Evolutionary conservation across 2,113 vertebrate species (phyloP), one percentile per base, ranked within the genome.

Genomic region (Microcebus tavaratra): DNA sequence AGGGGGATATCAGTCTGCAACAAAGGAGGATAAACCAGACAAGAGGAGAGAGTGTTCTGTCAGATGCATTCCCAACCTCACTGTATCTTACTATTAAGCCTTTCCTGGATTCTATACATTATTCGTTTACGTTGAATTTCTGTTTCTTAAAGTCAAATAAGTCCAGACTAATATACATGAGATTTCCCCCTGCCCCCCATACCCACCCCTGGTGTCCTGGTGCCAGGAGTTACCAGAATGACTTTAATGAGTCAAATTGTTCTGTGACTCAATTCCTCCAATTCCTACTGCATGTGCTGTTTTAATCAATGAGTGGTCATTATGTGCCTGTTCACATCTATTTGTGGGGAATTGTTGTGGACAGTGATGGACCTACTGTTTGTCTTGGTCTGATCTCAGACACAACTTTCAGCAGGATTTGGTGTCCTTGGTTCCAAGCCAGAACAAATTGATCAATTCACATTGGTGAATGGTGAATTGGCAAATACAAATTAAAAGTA

Each of bases 401-500:
- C 65, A 23, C n/a, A 31, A 2, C 70, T 94, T 95, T 81, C 73
- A 48, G 39, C 6, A 68, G n/a, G 18, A 87, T 79, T 39, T 87
- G 42, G 55, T 39, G 23, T 57, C 45, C 72, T 88, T 72, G 67
- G 7, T 73, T 68, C 29, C 73, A 91, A 73, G 4, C 70, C 23
- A 85, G 63, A 81, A 84, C 31, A 88, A 91, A 94, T 82, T 25
- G 78, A 61, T 85, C 27, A 53, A 14, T 50, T 50, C 48, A 78
- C 14, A 11, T 53, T 18, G 42, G 36, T 8, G 57, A 92, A 55
- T 59, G 42, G 42, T 80, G 48, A 72, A 23, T 67, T 86, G 72
- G 45, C 27, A 95, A 90, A 94, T 42, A 45, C 39, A 88, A 80
- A 81, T 59, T 73, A 45, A 83, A 94, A 91, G 48, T 39, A 83